These are phyloP conservation scores for Apamea sordens DNA, from an alignment of 2,888 invertebrate species.

Conservation along the genomic window DNA sequence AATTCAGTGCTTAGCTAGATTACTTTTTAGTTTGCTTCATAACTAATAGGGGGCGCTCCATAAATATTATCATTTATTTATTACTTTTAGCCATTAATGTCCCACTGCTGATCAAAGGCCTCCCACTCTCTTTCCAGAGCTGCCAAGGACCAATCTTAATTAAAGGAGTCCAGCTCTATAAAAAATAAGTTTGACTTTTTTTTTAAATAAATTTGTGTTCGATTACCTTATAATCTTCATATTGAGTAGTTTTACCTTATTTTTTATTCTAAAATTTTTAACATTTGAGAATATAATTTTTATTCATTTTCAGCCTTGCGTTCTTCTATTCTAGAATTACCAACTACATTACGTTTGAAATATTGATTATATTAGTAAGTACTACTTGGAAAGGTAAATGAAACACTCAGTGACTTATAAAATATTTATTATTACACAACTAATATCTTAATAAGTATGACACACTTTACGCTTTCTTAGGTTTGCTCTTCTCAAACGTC, in stretches of 20 bases:
- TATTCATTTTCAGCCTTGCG: background rate
- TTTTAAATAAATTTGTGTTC: too few species aligned
- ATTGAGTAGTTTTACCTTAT: background rate
- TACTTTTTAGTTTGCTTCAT: background rate
- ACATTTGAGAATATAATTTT: background rate
- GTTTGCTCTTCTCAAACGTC: constrained; percentile 85
- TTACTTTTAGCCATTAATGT: too few species aligned
- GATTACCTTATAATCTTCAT: background rate
- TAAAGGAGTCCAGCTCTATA: too few species aligned
- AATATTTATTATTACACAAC: constrained; percentile 69
- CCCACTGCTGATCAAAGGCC: too few species aligned
- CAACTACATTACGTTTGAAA: background rate
- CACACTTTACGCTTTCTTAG: constrained; percentile 86
- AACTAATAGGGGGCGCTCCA: background rate
- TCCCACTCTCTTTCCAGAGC: too few species aligned
- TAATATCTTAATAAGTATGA: constrained; percentile 73
- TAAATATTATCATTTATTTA: too few species aligned
- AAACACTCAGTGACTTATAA: constrained; percentile 65
- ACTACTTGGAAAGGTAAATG: background rate
- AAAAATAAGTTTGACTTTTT: too few species aligned
- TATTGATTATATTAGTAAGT: background rate
- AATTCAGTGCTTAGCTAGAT: background rate
- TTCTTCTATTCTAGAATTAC: background rate
- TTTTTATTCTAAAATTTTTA: background rate
- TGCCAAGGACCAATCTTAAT: too few species aligned